phyloP scores from a whole-genome alignment of 2,113 vertebrate species.

The Chaenocephalus aceratus region DNA sequence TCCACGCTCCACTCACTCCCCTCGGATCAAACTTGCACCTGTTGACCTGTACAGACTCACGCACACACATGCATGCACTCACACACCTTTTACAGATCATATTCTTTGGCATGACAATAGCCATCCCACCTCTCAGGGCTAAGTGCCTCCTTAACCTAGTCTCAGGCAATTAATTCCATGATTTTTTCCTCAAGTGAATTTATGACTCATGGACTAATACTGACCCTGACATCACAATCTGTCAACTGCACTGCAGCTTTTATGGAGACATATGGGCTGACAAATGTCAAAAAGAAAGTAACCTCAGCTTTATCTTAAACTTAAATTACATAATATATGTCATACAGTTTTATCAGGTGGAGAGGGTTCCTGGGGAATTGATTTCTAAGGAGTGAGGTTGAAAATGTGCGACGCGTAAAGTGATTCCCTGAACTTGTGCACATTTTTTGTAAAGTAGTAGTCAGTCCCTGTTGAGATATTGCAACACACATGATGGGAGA shows the following conservation, averaged over 20 bases:
- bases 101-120: constrained; percentile 34
- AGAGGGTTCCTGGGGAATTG: constrained; percentile 20
- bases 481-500: background rate
- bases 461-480: background rate
- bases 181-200: constrained; percentile 29
- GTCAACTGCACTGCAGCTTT: constrained; percentile 22
- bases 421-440: constrained; percentile 24
- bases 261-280: constrained; percentile 46
- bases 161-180: constrained; percentile 51
- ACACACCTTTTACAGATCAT: background rate
- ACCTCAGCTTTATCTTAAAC: constrained; percentile 41
- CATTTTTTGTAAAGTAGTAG: background rate
- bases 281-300: constrained; percentile 22
- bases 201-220: constrained; percentile 25
- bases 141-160: constrained; percentile 66
- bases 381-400: constrained; percentile 10
- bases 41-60: constrained; percentile 49
- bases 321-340: constrained; percentile 29
- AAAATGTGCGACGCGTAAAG: constrained; percentile 1
- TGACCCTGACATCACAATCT: constrained; percentile 30
- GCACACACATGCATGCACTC: constrained; percentile 23
- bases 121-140: constrained; percentile 44
- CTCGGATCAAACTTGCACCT: constrained; percentile 68
- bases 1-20: constrained; percentile 47
- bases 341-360: constrained; percentile 28